Conservation (phyloP, 2,797 vertebrate species). For the Valencia hispanica region DNA sequence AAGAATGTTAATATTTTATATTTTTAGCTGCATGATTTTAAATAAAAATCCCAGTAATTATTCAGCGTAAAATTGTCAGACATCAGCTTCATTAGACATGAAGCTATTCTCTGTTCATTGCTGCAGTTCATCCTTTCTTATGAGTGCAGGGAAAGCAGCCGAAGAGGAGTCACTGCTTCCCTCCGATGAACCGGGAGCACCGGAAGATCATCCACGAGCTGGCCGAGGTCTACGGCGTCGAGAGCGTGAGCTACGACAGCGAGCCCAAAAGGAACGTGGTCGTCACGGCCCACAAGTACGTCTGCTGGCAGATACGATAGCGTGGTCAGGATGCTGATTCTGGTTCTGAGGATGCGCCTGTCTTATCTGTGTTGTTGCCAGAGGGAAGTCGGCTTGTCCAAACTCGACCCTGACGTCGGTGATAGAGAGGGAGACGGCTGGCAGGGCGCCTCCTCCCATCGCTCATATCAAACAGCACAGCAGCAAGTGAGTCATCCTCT, state of each 20-base stretch:
- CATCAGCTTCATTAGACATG: not conserved
- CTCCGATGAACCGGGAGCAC: conserved; percentile 97
- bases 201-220: conserved; percentile 94
- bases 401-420: conserved; percentile 85
- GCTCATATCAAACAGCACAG: conserved; percentile 90
- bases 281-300: conserved; percentile 86
- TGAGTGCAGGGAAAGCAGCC: conserved; percentile 87
- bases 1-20: not conserved
- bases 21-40: not conserved
- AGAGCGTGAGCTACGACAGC: conserved; percentile 96
- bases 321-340: rapidly evolving
- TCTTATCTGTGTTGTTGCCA: conserved; percentile 52
- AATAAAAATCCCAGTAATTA: not conserved
- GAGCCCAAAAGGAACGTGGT: conserved; percentile 97
- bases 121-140: not conserved
- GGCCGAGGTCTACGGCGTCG: conserved; percentile 91
- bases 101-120: not conserved
- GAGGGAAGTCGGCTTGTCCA: conserved; percentile 90
- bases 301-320: rapidly evolving
- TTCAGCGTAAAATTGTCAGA: not conserved
- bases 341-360: conserved; percentile 11
- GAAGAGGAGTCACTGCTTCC: conserved; percentile 93
- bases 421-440: conserved; percentile 88
- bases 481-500: conserved; percentile 85
- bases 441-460: conserved; percentile 90